Evolutionary conservation across 2,888 invertebrate genomes (phyloP).

Genomic region (Eupithecia subumbrata): DNA sequence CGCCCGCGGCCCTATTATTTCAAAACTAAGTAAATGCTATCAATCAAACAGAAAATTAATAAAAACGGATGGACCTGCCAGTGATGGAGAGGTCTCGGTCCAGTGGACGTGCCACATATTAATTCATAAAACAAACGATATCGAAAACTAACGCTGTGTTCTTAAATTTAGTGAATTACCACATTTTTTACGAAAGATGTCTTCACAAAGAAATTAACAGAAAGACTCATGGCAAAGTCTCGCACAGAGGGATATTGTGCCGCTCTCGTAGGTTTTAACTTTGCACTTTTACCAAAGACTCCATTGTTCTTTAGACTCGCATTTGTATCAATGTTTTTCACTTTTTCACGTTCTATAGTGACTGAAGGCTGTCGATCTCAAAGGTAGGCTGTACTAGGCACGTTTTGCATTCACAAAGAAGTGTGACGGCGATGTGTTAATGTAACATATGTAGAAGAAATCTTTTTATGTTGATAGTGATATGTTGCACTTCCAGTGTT

Average conservation of each 20-base stretch:
- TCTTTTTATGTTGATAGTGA: background rate
- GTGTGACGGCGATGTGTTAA: background rate
- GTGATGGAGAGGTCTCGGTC: background rate
- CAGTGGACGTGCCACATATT: background rate
- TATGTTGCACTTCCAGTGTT: background rate
- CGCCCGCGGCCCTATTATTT: background rate
- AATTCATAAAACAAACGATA: background rate
- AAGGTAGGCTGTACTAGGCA: conserved; percentile 14
- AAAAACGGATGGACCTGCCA: background rate
- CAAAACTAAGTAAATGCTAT: background rate
- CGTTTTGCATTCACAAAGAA: conserved; percentile 7
- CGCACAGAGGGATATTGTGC: conserved; percentile 14
- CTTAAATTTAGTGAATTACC: background rate
- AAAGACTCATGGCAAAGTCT: background rate
- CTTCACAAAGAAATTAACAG: conserved; percentile 1
- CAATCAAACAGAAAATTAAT: background rate
- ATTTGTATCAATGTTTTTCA: conserved; percentile 38
- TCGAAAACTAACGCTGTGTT: background rate
- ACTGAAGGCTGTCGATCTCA: conserved; percentile 21
- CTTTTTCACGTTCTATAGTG: conserved; percentile 28
- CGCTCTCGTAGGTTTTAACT: conserved; percentile 25
- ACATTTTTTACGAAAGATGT: background rate
- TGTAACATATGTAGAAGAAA: background rate
- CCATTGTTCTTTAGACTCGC: conserved; percentile 34
- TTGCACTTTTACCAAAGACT: conserved; percentile 33